Conservation (phyloP, 2,797 vertebrate genomes). For the Etheostoma perlongum region DNA sequence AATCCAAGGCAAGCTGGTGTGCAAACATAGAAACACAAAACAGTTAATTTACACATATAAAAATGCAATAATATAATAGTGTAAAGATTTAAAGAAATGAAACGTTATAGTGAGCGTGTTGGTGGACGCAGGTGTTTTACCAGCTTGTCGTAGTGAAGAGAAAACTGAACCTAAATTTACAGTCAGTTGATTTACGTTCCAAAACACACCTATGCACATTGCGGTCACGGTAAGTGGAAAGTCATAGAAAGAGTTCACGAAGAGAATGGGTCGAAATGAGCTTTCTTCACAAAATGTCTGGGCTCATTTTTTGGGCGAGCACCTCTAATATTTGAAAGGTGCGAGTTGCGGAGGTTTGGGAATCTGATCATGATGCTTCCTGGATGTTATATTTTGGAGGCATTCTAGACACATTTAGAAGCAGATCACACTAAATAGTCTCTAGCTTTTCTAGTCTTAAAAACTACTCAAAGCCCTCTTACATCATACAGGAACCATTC, state of each 20-base stretch:
- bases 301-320: neutral
- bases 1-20: neutral
- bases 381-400: neutral
- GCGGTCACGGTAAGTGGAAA: neutral
- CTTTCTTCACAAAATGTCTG: neutral
- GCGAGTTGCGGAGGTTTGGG: neutral
- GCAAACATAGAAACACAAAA: neutral
- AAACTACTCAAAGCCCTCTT: no score
- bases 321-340: neutral
- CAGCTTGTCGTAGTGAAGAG: neutral
- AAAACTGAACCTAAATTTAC: neutral
- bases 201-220: neutral
- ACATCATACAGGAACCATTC: no score
- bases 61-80: neutral
- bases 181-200: neutral
- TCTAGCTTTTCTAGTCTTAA: no score
- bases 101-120: neutral
- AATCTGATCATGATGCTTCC: slow-evolving; percentile 1
- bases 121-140: neutral
- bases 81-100: neutral
- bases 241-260: neutral
- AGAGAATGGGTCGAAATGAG: neutral
- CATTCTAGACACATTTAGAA: slow-evolving; percentile 4
- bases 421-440: neutral
- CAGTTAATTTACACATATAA: neutral